Evolutionary conservation across 2,888 invertebrate genomes (phyloP), one percentile per base, ranked within the genome.

Genomic region (Sarcophaga rosellei): DNA sequence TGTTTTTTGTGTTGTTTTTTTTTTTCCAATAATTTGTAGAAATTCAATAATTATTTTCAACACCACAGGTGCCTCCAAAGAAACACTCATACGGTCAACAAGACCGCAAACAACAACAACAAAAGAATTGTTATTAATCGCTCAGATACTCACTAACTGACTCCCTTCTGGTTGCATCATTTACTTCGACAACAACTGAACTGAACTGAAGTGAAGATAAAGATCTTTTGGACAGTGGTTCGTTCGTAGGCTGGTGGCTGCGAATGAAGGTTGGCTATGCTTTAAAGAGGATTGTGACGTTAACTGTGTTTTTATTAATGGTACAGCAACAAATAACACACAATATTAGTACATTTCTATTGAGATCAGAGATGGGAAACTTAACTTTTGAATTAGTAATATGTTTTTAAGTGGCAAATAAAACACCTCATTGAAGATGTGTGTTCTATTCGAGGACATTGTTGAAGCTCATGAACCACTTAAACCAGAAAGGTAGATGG

Each of bases 51-150:
- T 87, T 87, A 66, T 61, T 66, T 87, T 88, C 79, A 88, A 79
- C 91, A 85, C 91, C 89, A 87, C 91, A 89, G 91, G 91, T 91
- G 91, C 88, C 88, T 89, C 78, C 35, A 35, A 76, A 59, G 23
- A 12, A 17, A 53, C 53, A 69, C 53, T 45, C 70, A 47, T 25
- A 72, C 63, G 65, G 59, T 59, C 45, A 57, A 57, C 23, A 75
- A 75, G 17, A 53, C 23, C 25, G 47, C n/a, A 57, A 66, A 45
- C 35, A 23, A 11, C n/a, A 65, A 59, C 4, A 53, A 53, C 20
- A 61, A 53, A 12, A 59, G 20, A 10, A 8, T 59, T 20, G 57
- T 57, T 57, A 57, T 17, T 57, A 17, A 17, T 57, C 57, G 10
- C 35, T 35, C 8, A 35, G 35, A 10, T 0, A 35, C 35, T 35